Evolutionary conservation across 2,113 vertebrate genomes (phyloP).

Genomic region (Benitochromis conjunctus): DNA sequence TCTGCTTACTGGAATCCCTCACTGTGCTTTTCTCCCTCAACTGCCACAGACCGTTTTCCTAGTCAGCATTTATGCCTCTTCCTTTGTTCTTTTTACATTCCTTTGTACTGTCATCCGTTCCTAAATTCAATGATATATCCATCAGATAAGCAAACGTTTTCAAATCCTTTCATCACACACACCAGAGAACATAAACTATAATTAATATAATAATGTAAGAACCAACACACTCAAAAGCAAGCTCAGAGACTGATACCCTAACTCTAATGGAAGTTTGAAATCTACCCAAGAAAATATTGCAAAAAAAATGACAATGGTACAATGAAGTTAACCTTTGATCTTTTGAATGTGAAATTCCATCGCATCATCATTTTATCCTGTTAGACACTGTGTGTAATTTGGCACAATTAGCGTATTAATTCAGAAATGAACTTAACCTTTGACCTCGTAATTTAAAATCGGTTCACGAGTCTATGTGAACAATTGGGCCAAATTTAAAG

Average conservation of each 20-base stretch:
- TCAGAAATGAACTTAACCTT: neutral
- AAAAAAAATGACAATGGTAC: neutral
- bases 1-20: neutral
- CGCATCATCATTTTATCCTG: neutral
- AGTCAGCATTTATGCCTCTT: neutral
- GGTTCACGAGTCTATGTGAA: neutral
- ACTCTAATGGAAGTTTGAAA: neutral
- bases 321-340: neutral
- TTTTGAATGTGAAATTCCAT: neutral
- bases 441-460: neutral
- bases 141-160: neutral
- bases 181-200: neutral
- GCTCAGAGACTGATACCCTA: neutral
- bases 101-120: no score
- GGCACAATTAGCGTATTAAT: neutral
- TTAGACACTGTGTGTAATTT: neutral
- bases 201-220: neutral
- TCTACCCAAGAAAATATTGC: neutral
- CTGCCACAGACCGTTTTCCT: neutral
- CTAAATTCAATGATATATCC: neutral
- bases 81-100: neutral
- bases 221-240: neutral
- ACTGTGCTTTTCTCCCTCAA: neutral
- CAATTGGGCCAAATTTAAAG: neutral
- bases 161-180: neutral